Evolutionary conservation across 2,888 invertebrate species (phyloP), one percentile per base, ranked within the genome.

Genomic region (Itoplectis maculator): DNA sequence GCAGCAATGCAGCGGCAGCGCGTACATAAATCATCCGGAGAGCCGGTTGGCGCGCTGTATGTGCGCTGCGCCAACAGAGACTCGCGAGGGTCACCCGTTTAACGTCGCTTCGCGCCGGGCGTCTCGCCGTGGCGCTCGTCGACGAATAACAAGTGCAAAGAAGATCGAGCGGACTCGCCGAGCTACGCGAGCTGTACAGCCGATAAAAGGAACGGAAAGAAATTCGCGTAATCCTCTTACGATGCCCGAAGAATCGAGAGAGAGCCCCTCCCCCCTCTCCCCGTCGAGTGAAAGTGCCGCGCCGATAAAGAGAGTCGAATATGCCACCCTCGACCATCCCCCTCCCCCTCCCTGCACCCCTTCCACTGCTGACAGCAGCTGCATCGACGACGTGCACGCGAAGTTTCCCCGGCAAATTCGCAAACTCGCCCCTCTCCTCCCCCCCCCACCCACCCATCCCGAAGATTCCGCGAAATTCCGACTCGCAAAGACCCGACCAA

Each of bases 21-120:
- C 76, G 69, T 84, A 79, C 84, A 85, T 85, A 85, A 85, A 85
- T 85, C 85, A 85, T 85, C 79, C 35, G 49, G 70, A 54, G 77
- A 72, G 69, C 45, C 45, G 13, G 65, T 8, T 7, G 18, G 9
- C 11, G 20, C n/a, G 45, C 18, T 9, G 4, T 42, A 42, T 6
- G 65, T 45, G 42, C 42, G n/a, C 5, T 20, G 65, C 11, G 11
- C 42, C 65, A 42, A 20, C 13, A 42, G 42, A 29, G 29, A 29
- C 9, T 23, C 23, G 42, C 4, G 40, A 59, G 68, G 74, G n/a
- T 40, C 69, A 82, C 81, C n/a, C 77, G 66, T 81, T 79, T 76
- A 78, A 82, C 78, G 56, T 81, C 81, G 77, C 73, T 73, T 78
- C 68, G 70, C 59, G 35, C 13, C n/a, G 35, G 47, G 15, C 40